phyloP scores from a whole-genome alignment of 2,113 vertebrate species.

The Apistogramma diplotaenia region DNA sequence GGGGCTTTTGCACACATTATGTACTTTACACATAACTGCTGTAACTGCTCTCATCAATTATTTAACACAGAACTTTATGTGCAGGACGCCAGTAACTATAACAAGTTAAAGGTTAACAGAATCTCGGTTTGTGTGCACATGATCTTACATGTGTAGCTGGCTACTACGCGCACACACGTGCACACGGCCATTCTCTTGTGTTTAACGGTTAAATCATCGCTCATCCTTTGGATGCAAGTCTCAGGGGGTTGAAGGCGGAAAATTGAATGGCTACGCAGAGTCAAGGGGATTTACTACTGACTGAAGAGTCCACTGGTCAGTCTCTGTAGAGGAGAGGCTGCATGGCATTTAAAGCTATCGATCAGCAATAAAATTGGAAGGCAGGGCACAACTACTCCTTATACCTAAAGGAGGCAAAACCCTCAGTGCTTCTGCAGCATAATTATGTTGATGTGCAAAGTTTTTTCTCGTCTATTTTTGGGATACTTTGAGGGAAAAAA shows the following conservation, averaged over 20 bases:
- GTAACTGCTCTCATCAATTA: slow-evolving; percentile 30
- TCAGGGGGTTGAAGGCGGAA: slow-evolving; percentile 52
- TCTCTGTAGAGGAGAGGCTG: slow-evolving; percentile 43
- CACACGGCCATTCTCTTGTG: neutral
- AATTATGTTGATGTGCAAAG: slow-evolving; percentile 6
- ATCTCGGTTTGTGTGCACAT: neutral
- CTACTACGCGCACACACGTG: neutral
- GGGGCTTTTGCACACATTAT: slow-evolving; percentile 24
- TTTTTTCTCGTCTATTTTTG: neutral
- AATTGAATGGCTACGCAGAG: slow-evolving; percentile 59
- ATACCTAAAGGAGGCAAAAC: slow-evolving; percentile 35
- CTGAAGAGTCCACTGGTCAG: slow-evolving; percentile 24
- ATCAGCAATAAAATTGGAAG: slow-evolving; percentile 58
- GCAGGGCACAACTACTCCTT: slow-evolving; percentile 40
- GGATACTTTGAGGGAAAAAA: neutral
- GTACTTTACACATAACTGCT: slow-evolving; percentile 21
- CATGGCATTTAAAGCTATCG: slow-evolving; percentile 64
- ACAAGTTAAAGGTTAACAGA: neutral
- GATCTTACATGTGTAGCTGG: neutral
- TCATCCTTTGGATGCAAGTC: slow-evolving; percentile 41
- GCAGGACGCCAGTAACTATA: neutral
- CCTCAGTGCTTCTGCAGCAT: slow-evolving; percentile 7
- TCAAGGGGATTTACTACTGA: slow-evolving; percentile 62
- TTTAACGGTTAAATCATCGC: slow-evolving; percentile 36
- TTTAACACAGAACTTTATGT: slow-evolving; percentile 14